A percentile compares a stretch with the other conserved stretches of the same genome.
Evolutionary conservation across 2,888 invertebrate species (phyloP).

Genomic region (Aleiodes leptofemur): DNA sequence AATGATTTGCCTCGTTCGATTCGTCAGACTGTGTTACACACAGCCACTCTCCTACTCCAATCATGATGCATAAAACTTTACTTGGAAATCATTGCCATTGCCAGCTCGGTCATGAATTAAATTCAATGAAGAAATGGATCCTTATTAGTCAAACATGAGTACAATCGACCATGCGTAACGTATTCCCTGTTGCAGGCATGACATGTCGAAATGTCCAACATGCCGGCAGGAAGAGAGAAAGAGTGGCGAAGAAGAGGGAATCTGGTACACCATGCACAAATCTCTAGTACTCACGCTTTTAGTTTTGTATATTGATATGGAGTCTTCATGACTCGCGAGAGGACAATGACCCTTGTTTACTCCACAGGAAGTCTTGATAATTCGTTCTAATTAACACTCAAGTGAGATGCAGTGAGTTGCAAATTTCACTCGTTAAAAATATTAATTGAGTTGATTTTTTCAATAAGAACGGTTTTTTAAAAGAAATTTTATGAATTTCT

Average conservation of each 20-base stretch:
- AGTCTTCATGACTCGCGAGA: neutral
- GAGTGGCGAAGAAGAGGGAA: neutral
- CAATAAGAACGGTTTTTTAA: constrained; percentile 7
- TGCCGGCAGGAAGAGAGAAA: constrained; percentile 14
- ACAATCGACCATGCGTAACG: constrained; percentile 69
- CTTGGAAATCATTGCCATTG: constrained; percentile 51
- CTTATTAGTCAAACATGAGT: constrained; percentile 71
- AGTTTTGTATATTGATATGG: constrained; percentile 16
- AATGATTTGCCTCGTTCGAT: constrained; percentile 4
- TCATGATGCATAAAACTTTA: neutral
- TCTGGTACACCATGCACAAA: neutral
- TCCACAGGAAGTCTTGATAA: constrained; percentile 38
- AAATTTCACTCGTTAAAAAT: constrained; percentile 6
- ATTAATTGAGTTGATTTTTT: neutral
- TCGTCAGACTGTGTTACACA: constrained; percentile 10
- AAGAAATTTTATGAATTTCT: too few species aligned
- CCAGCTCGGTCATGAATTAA: constrained; percentile 67
- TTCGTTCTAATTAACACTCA: constrained; percentile 46
- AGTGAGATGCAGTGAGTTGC: constrained; percentile 15
- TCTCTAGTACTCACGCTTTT: constrained; percentile 5
- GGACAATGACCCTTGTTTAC: constrained; percentile 40
- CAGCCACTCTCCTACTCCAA: neutral
- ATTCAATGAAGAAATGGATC: constrained; percentile 67
- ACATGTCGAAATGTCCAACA: constrained; percentile 57
- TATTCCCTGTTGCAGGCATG: constrained; percentile 50